Conservation (phyloP, 2,113 vertebrate genomes). For the Crotalus tigris region DNA sequence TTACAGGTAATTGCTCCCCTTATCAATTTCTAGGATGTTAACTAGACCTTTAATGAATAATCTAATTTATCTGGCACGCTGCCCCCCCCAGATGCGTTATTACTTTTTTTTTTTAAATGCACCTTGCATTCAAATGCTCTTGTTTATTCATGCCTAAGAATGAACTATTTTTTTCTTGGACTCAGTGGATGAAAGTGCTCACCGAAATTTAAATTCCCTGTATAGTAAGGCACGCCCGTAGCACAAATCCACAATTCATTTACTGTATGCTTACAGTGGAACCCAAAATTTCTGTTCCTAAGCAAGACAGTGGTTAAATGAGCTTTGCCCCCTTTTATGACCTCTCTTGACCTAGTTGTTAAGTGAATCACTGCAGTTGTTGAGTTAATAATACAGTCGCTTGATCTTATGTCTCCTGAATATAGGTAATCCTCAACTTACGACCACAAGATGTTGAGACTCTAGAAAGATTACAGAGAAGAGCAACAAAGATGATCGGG, state of each 20-base stretch:
- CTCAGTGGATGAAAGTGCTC: constrained; percentile 25
- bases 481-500: no score
- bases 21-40: constrained; percentile 50
- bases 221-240: background rate
- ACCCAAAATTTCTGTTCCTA: no score
- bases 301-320: no score
- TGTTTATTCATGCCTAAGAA: constrained; percentile 53
- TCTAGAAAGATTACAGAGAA: no score
- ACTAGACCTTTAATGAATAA: constrained; percentile 39
- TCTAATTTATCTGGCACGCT: constrained; percentile 34
- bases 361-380: no score
- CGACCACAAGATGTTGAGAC: no score
- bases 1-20: constrained; percentile 45
- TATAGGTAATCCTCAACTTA: no score
- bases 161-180: constrained; percentile 30
- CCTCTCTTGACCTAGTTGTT: no score
- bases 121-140: constrained; percentile 17
- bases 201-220: constrained; percentile 41
- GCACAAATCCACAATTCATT: background rate
- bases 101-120: background rate
- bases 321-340: no score
- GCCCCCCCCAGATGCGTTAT: background rate
- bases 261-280: no score
- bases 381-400: no score
- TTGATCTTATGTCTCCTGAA: no score